These are phyloP conservation scores for Helarctos malayanus DNA, from an alignment of 2,797 vertebrate species.

Conservation along the genomic window DNA sequence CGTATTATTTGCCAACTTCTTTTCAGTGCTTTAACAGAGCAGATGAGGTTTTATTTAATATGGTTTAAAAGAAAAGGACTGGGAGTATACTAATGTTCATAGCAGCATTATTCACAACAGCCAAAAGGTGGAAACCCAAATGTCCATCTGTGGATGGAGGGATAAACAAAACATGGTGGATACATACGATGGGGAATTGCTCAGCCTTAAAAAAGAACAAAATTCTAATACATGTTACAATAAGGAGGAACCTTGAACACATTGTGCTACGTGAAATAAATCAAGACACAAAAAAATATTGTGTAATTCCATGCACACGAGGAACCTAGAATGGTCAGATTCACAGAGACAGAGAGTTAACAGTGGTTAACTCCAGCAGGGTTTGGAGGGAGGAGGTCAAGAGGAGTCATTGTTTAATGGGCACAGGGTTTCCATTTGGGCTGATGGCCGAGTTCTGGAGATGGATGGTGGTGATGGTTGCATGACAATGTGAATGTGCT, in stretches of 20 bases:
- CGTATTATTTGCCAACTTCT: background rate
- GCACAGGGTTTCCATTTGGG: background rate
- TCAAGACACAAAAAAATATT: background rate
- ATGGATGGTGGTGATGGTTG: background rate
- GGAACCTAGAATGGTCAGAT: background rate
- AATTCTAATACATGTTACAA: background rate
- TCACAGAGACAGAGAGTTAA: background rate
- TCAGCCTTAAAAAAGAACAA: constrained; percentile 18
- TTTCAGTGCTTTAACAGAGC: background rate
- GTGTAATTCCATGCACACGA: background rate
- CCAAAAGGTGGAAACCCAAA: background rate
- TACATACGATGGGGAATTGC: background rate
- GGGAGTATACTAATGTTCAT: background rate
- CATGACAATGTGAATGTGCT: background rate
- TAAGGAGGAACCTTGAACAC: background rate
- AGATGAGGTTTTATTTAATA: background rate
- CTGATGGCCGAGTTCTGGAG: background rate
- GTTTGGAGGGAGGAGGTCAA: too few species aligned
- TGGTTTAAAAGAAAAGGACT: background rate
- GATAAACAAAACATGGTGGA: background rate
- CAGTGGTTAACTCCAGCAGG: background rate
- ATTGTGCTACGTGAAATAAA: background rate
- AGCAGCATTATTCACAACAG: background rate
- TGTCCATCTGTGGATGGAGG: background rate
- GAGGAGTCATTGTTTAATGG: too few species aligned